Evolutionary conservation across 2,113 vertebrate species (phyloP), one percentile per base, ranked within the genome.

Genomic region (Anarhynchus alexandrinus): DNA sequence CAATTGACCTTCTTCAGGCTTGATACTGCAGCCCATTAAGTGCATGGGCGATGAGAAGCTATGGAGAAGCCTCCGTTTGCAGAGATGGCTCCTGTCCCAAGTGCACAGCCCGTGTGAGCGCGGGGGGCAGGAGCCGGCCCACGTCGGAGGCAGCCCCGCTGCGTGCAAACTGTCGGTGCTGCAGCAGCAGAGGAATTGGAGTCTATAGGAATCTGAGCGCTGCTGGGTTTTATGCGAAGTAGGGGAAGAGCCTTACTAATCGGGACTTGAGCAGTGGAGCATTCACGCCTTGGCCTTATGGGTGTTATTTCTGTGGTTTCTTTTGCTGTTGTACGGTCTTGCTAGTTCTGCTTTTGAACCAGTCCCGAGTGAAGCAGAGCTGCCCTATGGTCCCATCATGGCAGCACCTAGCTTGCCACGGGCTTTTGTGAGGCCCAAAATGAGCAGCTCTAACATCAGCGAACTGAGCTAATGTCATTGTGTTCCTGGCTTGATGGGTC

Each of bases 1-100:
- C 57, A 92, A 55, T 6, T 77, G 47, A 83, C 95, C 78, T 95
- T 83, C 77, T 94, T 80, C 1, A 1, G 62, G 45, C 52, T 54
- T 36, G 47, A 8, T 59, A 9, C 52, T 79, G 59, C 82, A 81
- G 85, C n/a, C 65, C 32, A 8, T 40, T 12, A 42, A 76, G n/a
- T 6, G 47, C 42, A 15, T 7, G 5, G 42, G 42, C 0, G 0
- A 47, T 0, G 19, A 47, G 93, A 26, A 86, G 52, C 51, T 71
- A 7, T 18, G 65, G 73, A 85, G 90, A 40, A 86, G 91, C 45
- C 12, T 54, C 54, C 13, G 2, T 32, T 45, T 43, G 71, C 76
- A 1, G 64, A 38, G 76, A 62, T 95, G 92, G 90, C 79, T 81
- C 36, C 4, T 12, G 67, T 93, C 85, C 93, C 91, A 90, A 49